A percentile compares a stretch with the other conserved stretches of the same genome.
Conservation (phyloP, 2,888 invertebrate genomes). For the Rhagium mordax region DNA sequence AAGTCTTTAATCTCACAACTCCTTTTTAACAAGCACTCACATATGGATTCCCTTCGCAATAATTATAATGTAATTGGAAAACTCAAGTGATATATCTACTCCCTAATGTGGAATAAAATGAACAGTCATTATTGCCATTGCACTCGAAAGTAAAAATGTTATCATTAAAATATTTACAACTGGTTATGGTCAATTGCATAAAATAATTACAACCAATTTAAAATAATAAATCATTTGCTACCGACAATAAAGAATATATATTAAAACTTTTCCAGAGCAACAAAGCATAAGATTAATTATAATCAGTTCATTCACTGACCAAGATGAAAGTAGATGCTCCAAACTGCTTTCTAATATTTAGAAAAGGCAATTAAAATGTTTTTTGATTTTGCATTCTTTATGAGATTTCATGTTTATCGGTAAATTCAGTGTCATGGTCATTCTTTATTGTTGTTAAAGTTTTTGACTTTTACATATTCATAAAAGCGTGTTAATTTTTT, state of each 20-base stretch:
- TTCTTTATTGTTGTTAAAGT: not conserved
- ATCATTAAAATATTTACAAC: not conserved
- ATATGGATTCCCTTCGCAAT: too few species aligned
- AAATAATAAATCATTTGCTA: not conserved
- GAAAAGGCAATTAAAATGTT: not conserved
- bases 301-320: not conserved
- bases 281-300: not conserved
- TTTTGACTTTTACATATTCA: too few species aligned
- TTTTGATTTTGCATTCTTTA: slow-evolving; percentile 3
- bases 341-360: slow-evolving; percentile 22
- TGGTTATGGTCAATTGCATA: not conserved
- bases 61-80: not conserved
- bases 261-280: not conserved
- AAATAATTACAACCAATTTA: not conserved
- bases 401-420: not conserved
- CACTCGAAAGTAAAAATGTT: too few species aligned
- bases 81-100: not conserved
- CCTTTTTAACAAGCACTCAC: too few species aligned
- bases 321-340: slow-evolving; percentile 21
- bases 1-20: too few species aligned
- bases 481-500: too few species aligned
- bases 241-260: not conserved
- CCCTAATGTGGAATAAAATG: too few species aligned
- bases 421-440: slow-evolving; percentile 31
- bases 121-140: too few species aligned